Conservation (phyloP, 2,888 invertebrate genomes). For the Antheraea assamensis region DNA sequence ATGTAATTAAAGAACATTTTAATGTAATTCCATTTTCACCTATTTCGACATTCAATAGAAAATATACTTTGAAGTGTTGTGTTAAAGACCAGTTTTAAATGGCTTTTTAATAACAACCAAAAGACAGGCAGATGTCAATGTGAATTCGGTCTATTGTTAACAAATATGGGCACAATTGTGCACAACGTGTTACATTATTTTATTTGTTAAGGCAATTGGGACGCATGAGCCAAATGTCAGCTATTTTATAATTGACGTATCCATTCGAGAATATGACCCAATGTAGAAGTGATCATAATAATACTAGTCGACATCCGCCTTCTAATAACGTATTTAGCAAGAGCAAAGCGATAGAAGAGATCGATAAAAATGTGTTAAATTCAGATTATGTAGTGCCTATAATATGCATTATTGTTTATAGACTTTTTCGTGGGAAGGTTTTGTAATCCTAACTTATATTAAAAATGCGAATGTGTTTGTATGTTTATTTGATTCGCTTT, state of each 20-base stretch:
- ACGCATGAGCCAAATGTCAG: conserved; percentile 70
- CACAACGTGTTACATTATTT: conserved; percentile 73
- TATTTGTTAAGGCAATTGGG: conserved; percentile 66
- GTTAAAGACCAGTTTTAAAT: conserved; percentile 13
- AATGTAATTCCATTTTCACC: background rate
- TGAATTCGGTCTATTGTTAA: conserved; percentile 70
- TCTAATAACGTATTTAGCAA: too few relatives aligned
- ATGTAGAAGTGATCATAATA: conserved; percentile 30
- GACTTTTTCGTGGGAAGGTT: too few relatives aligned
- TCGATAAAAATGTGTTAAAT: too few relatives aligned
- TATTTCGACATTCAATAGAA: conserved; percentile 16
- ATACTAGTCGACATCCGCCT: background rate
- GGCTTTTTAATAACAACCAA: conserved; percentile 23
- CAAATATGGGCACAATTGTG: conserved; percentile 76
- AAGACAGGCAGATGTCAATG: conserved; percentile 71
- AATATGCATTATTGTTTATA: too few relatives aligned
- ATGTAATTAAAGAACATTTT: conserved; percentile 17
- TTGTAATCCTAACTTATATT: too few relatives aligned
- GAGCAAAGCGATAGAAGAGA: too few relatives aligned
- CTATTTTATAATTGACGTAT: conserved; percentile 72
- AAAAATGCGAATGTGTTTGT: too few relatives aligned
- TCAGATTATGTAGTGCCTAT: too few relatives aligned
- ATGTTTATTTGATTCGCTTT: too few relatives aligned
- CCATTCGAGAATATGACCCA: conserved; percentile 47
- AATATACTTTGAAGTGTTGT: conserved; percentile 17